Percentiles rank a stretch among this genome's conserved stretches.
Conservation (phyloP, 2,113 vertebrate genomes). For the Lanius collurio region DNA sequence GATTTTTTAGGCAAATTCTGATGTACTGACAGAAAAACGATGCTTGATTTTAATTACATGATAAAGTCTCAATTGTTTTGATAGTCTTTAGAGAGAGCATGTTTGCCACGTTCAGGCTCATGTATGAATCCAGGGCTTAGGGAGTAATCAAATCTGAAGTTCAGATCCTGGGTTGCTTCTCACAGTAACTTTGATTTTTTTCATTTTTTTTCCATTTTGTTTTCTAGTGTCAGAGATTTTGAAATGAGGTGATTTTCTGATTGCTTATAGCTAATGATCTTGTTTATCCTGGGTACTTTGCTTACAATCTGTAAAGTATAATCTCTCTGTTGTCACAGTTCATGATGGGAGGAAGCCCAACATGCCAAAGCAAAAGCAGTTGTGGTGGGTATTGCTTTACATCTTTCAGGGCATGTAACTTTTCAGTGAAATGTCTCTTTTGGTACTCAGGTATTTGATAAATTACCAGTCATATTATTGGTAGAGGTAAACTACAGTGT, state of each 20-base stretch:
- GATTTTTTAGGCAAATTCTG: conserved; percentile 11
- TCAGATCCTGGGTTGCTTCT: background rate
- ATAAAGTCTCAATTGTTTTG: background rate
- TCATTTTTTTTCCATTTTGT: background rate
- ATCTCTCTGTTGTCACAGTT: background rate
- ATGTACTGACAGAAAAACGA: background rate
- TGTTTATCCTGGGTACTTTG: background rate
- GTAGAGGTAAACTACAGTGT: background rate
- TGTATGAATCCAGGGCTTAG: background rate
- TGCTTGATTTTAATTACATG: background rate
- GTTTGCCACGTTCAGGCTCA: background rate
- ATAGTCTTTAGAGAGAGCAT: background rate
- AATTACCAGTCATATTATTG: background rate
- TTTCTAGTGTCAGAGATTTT: background rate
- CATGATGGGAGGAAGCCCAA: background rate
- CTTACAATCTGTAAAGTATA: background rate
- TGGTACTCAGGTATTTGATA: background rate
- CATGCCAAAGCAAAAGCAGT: background rate
- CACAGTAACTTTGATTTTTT: background rate
- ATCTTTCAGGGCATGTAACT: background rate
- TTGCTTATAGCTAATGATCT: background rate
- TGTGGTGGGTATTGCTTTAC: background rate
- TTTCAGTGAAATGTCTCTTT: background rate
- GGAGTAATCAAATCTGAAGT: background rate
- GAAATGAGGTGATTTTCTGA: background rate